Percentiles rank a stretch among this genome's conserved stretches.
Conservation (phyloP, 2,113 vertebrate species). For the Lophius piscatorius region DNA sequence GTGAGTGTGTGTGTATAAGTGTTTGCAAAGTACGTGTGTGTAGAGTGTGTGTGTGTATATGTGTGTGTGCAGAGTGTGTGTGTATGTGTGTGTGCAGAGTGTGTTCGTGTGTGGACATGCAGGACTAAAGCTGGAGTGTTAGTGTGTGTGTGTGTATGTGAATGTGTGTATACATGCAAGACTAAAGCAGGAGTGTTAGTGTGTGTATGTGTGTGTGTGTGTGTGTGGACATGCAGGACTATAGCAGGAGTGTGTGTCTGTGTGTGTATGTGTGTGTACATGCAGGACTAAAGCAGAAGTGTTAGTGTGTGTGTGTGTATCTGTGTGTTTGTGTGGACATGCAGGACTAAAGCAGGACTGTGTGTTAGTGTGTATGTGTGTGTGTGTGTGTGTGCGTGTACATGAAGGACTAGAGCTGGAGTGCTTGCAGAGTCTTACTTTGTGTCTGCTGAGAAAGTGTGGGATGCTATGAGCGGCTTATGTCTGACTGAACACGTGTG, state of each 20-base stretch:
- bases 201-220: not conserved
- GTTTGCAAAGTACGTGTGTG: constrained; percentile 61
- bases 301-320: constrained; percentile 29
- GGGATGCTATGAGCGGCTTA: constrained; percentile 77
- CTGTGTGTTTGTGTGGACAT: constrained; percentile 20
- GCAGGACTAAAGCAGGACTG: constrained; percentile 26
- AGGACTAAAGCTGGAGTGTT: constrained; percentile 17
- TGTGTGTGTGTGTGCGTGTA: constrained; percentile 22
- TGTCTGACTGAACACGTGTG: constrained; percentile 78
- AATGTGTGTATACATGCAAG: constrained; percentile 27
- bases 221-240: constrained; percentile 27
- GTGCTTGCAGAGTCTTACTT: constrained; percentile 69
- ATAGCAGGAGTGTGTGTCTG: constrained; percentile 5
- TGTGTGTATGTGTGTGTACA: not conserved
- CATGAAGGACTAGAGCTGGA: constrained; percentile 20
- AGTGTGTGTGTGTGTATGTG: not conserved
- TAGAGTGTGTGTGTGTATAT: constrained; percentile 28
- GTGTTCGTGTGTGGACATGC: constrained; percentile 25
- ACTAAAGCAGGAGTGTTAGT: constrained; percentile 12
- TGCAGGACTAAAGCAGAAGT: constrained; percentile 21
- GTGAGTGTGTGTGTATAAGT: constrained; percentile 34
- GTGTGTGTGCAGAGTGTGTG: constrained; percentile 36
- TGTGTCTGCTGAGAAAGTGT: constrained; percentile 76
- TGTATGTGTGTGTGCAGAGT: not conserved
- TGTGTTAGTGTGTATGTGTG: constrained; percentile 42